A percentile compares a stretch with the other conserved stretches of the same genome.
Conservation (phyloP, 2,797 vertebrate species). For the Acridotheres tristis region DNA sequence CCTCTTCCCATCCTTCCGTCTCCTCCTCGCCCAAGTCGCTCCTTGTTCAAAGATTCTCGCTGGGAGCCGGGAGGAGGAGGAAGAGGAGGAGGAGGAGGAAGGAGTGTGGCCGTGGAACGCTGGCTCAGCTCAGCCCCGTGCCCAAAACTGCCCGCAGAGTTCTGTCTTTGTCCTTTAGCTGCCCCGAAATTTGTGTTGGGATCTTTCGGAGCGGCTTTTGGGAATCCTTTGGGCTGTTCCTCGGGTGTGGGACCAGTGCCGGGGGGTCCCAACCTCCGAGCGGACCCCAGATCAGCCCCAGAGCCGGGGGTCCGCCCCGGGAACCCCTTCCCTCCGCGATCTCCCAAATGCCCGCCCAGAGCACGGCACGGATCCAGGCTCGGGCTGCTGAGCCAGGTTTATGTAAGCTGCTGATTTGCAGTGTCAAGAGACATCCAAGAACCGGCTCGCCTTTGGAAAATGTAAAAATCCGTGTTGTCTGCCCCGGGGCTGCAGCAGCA, state of each 20-base stretch:
- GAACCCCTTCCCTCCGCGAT: fast-evolving
- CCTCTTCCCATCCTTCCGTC: neutral
- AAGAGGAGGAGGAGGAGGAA: neutral
- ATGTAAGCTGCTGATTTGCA: slow-evolving; percentile 13
- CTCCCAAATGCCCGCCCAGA: neutral
- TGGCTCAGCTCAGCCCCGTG: neutral
- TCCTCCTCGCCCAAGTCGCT: neutral
- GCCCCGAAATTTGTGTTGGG: neutral
- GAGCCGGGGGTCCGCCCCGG: neutral
- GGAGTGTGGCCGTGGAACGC: fast-evolving
- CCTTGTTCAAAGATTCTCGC: neutral
- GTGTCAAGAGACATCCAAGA: neutral
- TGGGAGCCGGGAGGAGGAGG: neutral
- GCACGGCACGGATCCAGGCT: neutral
- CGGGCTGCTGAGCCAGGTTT: neutral
- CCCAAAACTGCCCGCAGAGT: neutral
- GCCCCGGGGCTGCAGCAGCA: neutral
- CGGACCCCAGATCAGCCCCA: neutral
- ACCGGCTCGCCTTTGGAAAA: neutral
- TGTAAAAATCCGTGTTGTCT: neutral
- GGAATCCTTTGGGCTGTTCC: neutral
- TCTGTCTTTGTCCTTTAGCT: neutral
- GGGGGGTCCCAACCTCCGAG: neutral
- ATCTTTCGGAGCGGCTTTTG: neutral
- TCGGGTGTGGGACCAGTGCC: neutral